These are phyloP conservation scores for Virgularia gustaviana DNA, from an alignment of 92 coral and sea anemone species.

Conservation along the genomic window DNA sequence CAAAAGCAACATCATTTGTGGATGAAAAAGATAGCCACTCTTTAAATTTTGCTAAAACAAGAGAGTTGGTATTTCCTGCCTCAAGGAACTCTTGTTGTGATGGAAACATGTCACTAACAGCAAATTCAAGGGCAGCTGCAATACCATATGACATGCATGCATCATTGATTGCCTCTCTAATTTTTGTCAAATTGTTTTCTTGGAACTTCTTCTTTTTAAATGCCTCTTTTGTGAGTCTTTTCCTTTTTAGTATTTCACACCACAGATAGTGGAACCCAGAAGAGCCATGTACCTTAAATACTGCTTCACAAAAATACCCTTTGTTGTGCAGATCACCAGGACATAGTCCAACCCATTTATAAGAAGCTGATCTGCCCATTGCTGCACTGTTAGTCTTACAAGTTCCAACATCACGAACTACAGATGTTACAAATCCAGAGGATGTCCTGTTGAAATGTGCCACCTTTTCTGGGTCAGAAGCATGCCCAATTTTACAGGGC, in stretches of 20 bases:
- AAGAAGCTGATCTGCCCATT: slow-evolving; percentile 18
- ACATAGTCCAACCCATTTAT: slow-evolving; percentile 28
- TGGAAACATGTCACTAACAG: slow-evolving; percentile 32
- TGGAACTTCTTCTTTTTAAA: slow-evolving; percentile 31
- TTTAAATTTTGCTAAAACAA: background rate
- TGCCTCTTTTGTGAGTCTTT: slow-evolving; percentile 16
- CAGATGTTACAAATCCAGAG: slow-evolving; percentile 22
- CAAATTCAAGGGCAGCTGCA: slow-evolving; percentile 51
- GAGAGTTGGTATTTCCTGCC: background rate
- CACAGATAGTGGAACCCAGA: slow-evolving; percentile 23
- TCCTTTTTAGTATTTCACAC: slow-evolving; percentile 26
- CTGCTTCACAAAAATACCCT: slow-evolving; percentile 52
- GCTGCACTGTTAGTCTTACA: slow-evolving; percentile 36
- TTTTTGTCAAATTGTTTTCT: slow-evolving; percentile 6
- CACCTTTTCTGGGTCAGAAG: background rate
- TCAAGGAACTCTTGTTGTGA: background rate
- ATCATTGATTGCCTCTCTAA: slow-evolving; percentile 50
- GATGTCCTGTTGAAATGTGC: slow-evolving; percentile 5
- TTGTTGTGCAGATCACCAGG: slow-evolving; percentile 43
- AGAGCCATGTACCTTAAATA: slow-evolving; percentile 43
- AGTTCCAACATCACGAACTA: slow-evolving; percentile 33
- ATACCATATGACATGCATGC: slow-evolving; percentile 35
- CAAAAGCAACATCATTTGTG: slow-evolving; percentile 26
- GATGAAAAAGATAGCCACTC: background rate
- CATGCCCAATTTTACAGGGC: no score